Conservation (phyloP, 35 echinoderm and acorn worm genomes). For the Apostichopus californicus region DNA sequence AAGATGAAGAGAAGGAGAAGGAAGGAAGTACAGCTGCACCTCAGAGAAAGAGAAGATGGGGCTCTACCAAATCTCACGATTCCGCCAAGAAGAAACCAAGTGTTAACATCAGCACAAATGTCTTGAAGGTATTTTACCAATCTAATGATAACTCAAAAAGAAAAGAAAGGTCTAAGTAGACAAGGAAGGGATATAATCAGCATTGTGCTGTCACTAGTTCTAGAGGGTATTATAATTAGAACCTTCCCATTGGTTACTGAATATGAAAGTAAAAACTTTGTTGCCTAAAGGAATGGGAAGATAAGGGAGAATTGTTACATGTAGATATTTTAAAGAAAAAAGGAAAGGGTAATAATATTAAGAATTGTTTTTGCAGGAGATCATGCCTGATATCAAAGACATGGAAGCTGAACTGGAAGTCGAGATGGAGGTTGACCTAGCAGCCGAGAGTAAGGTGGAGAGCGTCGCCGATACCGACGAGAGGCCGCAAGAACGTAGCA, state of each 20-base stretch:
- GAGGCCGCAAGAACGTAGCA: slow-evolving; percentile 12
- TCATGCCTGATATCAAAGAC: slow-evolving; percentile 92
- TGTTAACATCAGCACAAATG: slow-evolving; percentile 94
- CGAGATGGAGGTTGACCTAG: background rate
- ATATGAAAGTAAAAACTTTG: background rate
- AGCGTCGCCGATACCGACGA: slow-evolving; percentile 34
- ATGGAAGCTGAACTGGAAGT: slow-evolving; percentile 39
- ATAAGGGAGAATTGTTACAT: background rate
- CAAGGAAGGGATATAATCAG: no score
- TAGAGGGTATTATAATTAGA: no score
- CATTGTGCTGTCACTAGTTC: no score
- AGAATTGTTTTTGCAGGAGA: slow-evolving; percentile 56
- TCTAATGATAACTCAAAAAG: no score
- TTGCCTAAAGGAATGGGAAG: background rate
- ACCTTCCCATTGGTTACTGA: no score
- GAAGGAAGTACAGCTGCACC: slow-evolving; percentile 6
- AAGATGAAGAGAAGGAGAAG: background rate
- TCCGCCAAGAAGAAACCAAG: slow-evolving; percentile 63
- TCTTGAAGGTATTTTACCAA: slow-evolving; percentile 72
- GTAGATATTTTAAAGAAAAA: background rate
- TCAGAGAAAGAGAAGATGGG: slow-evolving; percentile 88
- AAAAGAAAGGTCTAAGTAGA: no score
- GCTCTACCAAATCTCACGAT: slow-evolving; percentile 75
- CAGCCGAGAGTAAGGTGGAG: slow-evolving; percentile 50
- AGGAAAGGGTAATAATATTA: background rate